These are phyloP conservation scores for Octodon degus DNA, from an alignment of 2,113 vertebrate genomes.

Conservation along the genomic window DNA sequence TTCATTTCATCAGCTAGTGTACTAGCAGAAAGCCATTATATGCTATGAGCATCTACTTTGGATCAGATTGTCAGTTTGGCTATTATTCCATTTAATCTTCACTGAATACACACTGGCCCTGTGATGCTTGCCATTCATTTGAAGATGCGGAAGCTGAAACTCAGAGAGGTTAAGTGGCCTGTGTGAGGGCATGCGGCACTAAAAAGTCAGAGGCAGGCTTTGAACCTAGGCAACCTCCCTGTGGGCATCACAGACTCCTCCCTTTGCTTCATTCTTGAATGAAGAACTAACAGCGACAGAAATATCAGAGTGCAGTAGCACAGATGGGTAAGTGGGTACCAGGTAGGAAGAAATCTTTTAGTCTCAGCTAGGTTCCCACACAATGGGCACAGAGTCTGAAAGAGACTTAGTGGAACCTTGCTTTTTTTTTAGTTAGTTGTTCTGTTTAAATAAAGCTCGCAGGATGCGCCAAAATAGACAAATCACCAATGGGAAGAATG, in stretches of 20 bases:
- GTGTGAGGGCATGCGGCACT: not conserved
- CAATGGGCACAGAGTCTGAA: not conserved
- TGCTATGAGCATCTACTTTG: constrained; percentile 1
- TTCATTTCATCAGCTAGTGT: not conserved
- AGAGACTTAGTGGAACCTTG: constrained; percentile 3
- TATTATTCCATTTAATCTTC: not conserved
- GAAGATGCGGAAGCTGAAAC: not conserved
- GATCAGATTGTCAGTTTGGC: not conserved
- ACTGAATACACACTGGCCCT: not conserved
- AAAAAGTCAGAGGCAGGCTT: not conserved
- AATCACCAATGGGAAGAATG: constrained; percentile 1
- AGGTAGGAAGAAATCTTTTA: not conserved
- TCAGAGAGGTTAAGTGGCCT: not conserved
- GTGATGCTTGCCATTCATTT: not conserved
- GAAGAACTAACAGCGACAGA: not conserved
- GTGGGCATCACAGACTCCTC: not conserved
- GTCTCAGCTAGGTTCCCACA: not conserved
- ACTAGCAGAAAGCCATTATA: not conserved
- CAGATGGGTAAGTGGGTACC: not conserved
- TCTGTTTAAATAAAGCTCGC: constrained; percentile 49
- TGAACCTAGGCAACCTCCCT: not conserved
- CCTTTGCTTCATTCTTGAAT: not conserved
- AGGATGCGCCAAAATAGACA: constrained; percentile 42
- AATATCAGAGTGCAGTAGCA: not conserved
- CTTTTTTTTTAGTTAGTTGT: constrained; percentile 47